These are phyloP conservation scores for Rhinogobio ventralis DNA, from an alignment of 2,797 vertebrate species.

Conservation along the genomic window DNA sequence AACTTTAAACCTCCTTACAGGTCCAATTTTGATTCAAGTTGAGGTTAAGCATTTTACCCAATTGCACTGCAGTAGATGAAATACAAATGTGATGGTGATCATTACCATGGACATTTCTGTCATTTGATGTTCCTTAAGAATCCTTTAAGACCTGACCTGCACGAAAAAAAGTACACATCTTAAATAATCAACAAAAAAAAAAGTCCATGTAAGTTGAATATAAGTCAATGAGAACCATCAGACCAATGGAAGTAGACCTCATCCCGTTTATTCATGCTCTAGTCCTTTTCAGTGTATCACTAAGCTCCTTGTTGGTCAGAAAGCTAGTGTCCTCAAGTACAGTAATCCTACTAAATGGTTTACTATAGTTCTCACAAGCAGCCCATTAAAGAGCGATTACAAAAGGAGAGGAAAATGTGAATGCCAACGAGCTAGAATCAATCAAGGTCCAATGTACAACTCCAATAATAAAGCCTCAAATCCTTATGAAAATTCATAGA, in stretches of 20 bases:
- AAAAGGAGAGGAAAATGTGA: conserved; percentile 82
- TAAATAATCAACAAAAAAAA: neutral
- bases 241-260: neutral
- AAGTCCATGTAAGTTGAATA: no score
- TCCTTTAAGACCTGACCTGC: neutral
- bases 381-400: conserved; percentile 87
- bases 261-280: neutral
- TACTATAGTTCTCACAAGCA: conserved; percentile 83
- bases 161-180: neutral
- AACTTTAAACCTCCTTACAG: no score
- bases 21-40: neutral
- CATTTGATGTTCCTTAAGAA: no score
- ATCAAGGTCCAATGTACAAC: conserved; percentile 76
- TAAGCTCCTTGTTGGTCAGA: conserved; percentile 36
- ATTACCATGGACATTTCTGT: no score
- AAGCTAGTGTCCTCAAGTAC: conserved; percentile 55
- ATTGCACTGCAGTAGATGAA: neutral
- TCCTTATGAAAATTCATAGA: conserved; percentile 81
- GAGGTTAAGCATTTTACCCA: neutral
- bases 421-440: conserved; percentile 77
- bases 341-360: conserved; percentile 82
- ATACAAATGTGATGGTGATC: no score
- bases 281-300: neutral
- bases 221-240: neutral
- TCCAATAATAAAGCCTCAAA: conserved; percentile 79